Evolutionary conservation across 1,140 invertebrate genomes (phyloP), one percentile per base, ranked within the genome.

Genomic region (Leptinotarsa undecemlineata): DNA sequence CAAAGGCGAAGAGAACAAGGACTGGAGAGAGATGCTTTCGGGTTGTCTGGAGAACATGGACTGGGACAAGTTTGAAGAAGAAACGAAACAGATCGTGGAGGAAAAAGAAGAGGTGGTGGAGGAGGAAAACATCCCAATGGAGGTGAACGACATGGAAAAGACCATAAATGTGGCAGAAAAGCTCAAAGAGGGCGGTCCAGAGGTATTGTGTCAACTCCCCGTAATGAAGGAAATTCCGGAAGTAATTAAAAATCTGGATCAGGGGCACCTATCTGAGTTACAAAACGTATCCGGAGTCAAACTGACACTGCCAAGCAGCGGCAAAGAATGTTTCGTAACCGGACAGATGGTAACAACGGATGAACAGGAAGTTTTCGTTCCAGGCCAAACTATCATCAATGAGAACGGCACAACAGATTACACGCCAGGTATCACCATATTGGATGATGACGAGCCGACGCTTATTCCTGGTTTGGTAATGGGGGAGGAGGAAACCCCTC

Each of bases 361-460:
- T 47, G 86, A 87, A 73, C 91, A 91, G 17, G 86, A 88, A 67
- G 82, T 91, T 33, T 93, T 93, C 82, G 88, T 93, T 5, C 91
- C 92, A 3, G 92, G 92, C 21, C 91, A 93, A 83, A 91, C 91
- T 13, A 84, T 93, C n/a, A 85, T 89, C 76, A 91, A 90, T 4
- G 89, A 90, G 23, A 84, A 88, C 64, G 91, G 91, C 20, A 86
- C 20, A 17, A 73, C 87, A 48, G 84, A 88, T 72, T 94, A 94
- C 83, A 89, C 92, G 67, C 91, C 92, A 17, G 92, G 92, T 3
- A 87, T 93, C 60, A 92, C 90, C 51, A 87, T 93, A 20, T 88
- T 89, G 76, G 90, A 90, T 3, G 89, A 91, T 14, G 85, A 89
- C 61, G 91, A 91, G 17, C 89, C 91, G 2, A 85, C 89, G 47